Evolutionary conservation across 2,888 invertebrate genomes (phyloP), one percentile per base, ranked within the genome.

Genomic region (Oligia strigilis): DNA sequence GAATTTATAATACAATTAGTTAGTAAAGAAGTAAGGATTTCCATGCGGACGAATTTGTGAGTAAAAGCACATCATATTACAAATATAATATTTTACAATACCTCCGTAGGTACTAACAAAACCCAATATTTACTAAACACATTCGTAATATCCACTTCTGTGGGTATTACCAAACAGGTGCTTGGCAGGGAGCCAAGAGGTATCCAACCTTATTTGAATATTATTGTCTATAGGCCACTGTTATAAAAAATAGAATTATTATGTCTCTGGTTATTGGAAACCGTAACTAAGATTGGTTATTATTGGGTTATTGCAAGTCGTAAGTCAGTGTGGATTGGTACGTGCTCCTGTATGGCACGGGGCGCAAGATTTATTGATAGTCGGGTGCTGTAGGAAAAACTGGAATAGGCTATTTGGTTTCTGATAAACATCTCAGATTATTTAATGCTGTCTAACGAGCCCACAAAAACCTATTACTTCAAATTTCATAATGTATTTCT

Each of bases 211-310:
- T 65, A 78, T 82, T 82, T 80, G 66, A 82, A 84, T 84, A 84
- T 67, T 82, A 76, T 80, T 75, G 19, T 82, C 67, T 62, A 69
- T 49, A 77, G 70, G 13, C 19, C 19, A 23, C 46, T 55, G 46
- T 82, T 80, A 82, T 82, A 76, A 80, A 82, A 80, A 80, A 80
- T 80, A 82, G 77, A 76, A 52, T 62, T 80, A 80, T 82, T 76
- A 75, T 75, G 43, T 81, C 71, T 81, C 0, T 79, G 79, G 62
- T 77, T 80, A 80, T 80, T 80, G 69, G 46, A 49, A 40, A 17
- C 0, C 69, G 29, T 77, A 77, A 83, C 62, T 83, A 58, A 9
- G 0, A 40, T 55, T n/a, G 55, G 9, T 46, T 80, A 67, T 75
- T n/a, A 67, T 75, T n/a, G 14, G 19, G 3, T 40, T 79, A 72